These are phyloP conservation scores for Gopherus evgoodei DNA, from an alignment of 2,113 vertebrate species.

Conservation along the genomic window DNA sequence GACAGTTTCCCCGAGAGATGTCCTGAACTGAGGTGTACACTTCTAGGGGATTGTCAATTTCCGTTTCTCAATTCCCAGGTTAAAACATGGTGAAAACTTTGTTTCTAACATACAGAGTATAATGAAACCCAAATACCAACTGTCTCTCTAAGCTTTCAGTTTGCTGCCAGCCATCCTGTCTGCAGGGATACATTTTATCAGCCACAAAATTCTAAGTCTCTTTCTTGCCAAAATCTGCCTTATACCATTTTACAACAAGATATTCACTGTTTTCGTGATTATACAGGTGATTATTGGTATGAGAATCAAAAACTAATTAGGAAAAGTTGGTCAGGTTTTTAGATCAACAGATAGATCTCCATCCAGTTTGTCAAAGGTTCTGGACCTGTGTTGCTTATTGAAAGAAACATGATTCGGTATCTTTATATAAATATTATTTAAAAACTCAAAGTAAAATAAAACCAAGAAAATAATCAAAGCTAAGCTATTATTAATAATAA, in stretches of 20 bases:
- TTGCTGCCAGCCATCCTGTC: not conserved
- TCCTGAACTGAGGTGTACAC: conserved; percentile 40
- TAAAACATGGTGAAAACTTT: conserved; percentile 28
- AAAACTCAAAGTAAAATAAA: not conserved
- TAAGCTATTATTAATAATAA: not conserved
- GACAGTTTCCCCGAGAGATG: conserved; percentile 34
- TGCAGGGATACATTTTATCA: not conserved
- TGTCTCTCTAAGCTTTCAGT: not conserved
- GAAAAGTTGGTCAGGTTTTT: not conserved
- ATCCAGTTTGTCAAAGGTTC: not conserved
- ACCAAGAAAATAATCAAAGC: not conserved
- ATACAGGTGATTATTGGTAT: not conserved
- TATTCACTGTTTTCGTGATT: not conserved
- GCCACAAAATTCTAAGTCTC: not conserved
- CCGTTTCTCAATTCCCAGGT: conserved; percentile 48
- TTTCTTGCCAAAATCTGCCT: not conserved
- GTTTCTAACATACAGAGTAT: conserved; percentile 32
- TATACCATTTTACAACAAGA: not conserved
- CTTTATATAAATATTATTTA: not conserved
- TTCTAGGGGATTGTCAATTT: conserved; percentile 53
- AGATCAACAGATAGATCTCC: not conserved
- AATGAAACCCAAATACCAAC: not conserved
- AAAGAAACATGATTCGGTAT: not conserved
- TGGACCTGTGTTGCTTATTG: not conserved
- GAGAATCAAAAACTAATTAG: not conserved